phyloP scores from a whole-genome alignment of 1,140 invertebrate genomes.

The Formica selysi region DNA sequence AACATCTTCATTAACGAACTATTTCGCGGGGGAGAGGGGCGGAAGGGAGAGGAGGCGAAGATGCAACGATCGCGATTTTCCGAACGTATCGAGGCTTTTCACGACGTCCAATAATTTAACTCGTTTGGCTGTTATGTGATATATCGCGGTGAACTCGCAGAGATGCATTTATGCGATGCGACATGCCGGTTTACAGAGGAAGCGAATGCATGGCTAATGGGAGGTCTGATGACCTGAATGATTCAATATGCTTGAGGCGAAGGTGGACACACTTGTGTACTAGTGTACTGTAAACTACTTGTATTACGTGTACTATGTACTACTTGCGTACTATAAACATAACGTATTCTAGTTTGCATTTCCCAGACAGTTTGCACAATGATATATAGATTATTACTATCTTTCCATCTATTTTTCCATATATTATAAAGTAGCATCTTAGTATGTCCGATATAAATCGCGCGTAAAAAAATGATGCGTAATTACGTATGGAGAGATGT shows the following conservation, averaged over 20 bases:
- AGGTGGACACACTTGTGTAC: background rate
- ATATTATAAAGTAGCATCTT: background rate
- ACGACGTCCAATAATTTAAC: constrained; percentile 3
- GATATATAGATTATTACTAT: background rate
- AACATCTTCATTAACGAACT: background rate
- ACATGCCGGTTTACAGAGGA: constrained; percentile 31
- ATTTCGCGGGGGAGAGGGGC: too few relatives aligned
- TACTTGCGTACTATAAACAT: background rate
- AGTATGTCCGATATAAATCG: background rate
- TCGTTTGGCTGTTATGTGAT: constrained; percentile 23
- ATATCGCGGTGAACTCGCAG: background rate
- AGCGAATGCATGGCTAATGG: background rate
- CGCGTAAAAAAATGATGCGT: background rate
- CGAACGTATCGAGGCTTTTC: background rate
- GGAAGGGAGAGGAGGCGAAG: background rate
- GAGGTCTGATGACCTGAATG: constrained; percentile 42
- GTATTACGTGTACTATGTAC: too few relatives aligned
- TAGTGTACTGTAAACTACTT: background rate
- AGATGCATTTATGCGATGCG: constrained; percentile 27
- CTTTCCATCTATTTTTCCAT: background rate
- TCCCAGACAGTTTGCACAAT: background rate
- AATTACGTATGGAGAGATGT: background rate
- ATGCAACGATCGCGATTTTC: background rate
- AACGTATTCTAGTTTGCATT: background rate
- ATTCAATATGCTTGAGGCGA: constrained; percentile 39